Base-by-base conservation (phyloP, 2,797 vertebrate species). In the Sphenodon punctatus region DNA sequence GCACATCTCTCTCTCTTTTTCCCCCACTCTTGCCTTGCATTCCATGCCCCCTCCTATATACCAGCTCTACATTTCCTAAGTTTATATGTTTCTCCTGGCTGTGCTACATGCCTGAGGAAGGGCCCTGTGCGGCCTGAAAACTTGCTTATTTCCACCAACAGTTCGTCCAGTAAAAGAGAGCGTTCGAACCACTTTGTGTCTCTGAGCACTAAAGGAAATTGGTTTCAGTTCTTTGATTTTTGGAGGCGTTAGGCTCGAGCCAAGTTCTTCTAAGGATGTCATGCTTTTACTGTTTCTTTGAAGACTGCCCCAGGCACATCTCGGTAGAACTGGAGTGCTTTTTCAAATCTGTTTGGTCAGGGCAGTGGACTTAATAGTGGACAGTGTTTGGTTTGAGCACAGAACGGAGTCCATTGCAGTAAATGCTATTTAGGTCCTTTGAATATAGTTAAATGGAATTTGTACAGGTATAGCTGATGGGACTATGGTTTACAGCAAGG, bases 141-240 rank as follows among this genome's bases (percentile, higher is more conserved):
- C n/a, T n/a, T n/a, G n/a, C n/a, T n/a, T n/a, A n/a, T n/a, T n/a
- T n/a, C n/a, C n/a, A n/a, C n/a, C n/a, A n/a, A n/a, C n/a, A n/a
- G n/a, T n/a, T n/a, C n/a, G n/a, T n/a, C n/a, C n/a, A n/a, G n/a
- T n/a, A n/a, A n/a, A n/a, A n/a, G n/a, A n/a, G n/a, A n/a, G n/a
- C n/a, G n/a, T n/a, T n/a, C n/a, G n/a, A n/a, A n/a, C n/a, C n/a
- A n/a, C n/a, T 20, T 23, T 46, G 25, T 48, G 23, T 23, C 12
- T 48, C 20, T 66, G 19, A 70, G 27, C 43, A 51, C 77, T 74
- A 67, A 88, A 78, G 82, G 59, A 68, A 84, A 83, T 88, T 81
- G 77, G 79, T 58, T 48, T 16, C n/a, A 66, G 82, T 76, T 73
- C 58, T 86, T 86, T 69, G 34, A 84, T 60, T 84, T 91, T 89